Evolutionary conservation across 2,113 vertebrate genomes (phyloP), one percentile per base, ranked within the genome.

Genomic region (Girardinichthys multiradiatus): DNA sequence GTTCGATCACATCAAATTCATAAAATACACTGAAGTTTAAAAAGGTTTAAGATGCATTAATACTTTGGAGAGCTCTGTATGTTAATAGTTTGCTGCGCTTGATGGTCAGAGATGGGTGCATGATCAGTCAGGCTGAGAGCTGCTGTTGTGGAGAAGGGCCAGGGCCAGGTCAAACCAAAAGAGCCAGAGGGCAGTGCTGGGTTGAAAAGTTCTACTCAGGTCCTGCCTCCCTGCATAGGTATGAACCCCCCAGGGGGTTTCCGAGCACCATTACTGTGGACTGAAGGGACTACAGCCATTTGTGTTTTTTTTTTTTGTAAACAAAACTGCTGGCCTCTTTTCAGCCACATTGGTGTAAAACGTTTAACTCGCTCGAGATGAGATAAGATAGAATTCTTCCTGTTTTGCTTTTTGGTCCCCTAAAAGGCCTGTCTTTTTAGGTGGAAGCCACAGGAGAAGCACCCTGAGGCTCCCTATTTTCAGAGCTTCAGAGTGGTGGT

Each of bases 181-280:
- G 65, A 79, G 83, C 82, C 79, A 75, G 81, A 87, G 90, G 86
- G 82, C 21, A 64, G 75, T 77, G 72, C 37, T 71, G 59, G 79
- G 81, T 87, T 84, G 77, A 90, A 77, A 85, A 89, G 86, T 87
- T 81, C 81, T 82, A 82, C 76, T 64, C 71, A 86, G 87, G 48
- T 54, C 48, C 48, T 93, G 92, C 91, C 92, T 89, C 92, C 90
- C 88, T 85, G 64, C 78, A 72, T 88, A 94, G 92, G 93, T 94
- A 94, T 94, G 93, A 92, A 85, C 70, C 90, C 94, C 94, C 86
- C 57, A 1, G 91, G 90, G 87, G 84, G 66, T 72, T 87, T 82
- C 80, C 73, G 84, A 70, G 70, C 65, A 64, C 85, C 85, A 87
- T 87, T 86, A 89, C 75, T 72, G 86, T 70, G 72, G 78, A 83